Evolutionary conservation across 2,888 invertebrate species (phyloP), one percentile per base, ranked within the genome.

Genomic region (Vanessa cardui): DNA sequence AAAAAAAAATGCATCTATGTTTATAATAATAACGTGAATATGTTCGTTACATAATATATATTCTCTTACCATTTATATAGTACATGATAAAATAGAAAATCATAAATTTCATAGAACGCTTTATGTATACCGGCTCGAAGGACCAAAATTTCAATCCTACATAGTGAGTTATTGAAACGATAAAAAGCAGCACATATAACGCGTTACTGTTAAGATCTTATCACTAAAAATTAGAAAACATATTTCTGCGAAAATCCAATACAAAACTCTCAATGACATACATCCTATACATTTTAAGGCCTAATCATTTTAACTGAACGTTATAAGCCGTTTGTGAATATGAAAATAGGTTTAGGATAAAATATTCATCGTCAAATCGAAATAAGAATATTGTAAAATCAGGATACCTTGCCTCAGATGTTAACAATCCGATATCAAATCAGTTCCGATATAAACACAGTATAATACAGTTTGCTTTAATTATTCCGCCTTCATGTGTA

Each of bases 401-500:
- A 39, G 12, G n/a, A 12, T n/a, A 33, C n/a, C 33, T 26, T 26
- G 6, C 31, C 15, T 16, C 16, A 26, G 31, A 31, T 54, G 31
- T 26, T 31, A 7, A n/a, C 26, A 54, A 54, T 26, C 6, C 26
- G 26, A 26, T 52, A 52, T 26, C 6, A 52, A 31, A 31, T 54
- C 52, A 26, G 26, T 31, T 54, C 31, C 6, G n/a, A 54, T 31
- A 31, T 52, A 31, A 26, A 26, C 16, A 52, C 16, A 52, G 6
- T 16, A 21, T 16, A 26, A 54, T 18, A 49, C 20, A 49, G 16
- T 54, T 16, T 21, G 9, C 26, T 50, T 9, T 54, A 7, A 71
- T 82, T 84, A 92, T 64, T 92, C 89, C 31, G 86, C 72, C 75
- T 92, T 92, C 39, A 83, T 52, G 69, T 84, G 83, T 61, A 82